Percentiles rank a stretch among this genome's conserved stretches.
Evolutionary conservation across 2,797 vertebrate genomes (phyloP).

Genomic region (Tarsius wallacei): DNA sequence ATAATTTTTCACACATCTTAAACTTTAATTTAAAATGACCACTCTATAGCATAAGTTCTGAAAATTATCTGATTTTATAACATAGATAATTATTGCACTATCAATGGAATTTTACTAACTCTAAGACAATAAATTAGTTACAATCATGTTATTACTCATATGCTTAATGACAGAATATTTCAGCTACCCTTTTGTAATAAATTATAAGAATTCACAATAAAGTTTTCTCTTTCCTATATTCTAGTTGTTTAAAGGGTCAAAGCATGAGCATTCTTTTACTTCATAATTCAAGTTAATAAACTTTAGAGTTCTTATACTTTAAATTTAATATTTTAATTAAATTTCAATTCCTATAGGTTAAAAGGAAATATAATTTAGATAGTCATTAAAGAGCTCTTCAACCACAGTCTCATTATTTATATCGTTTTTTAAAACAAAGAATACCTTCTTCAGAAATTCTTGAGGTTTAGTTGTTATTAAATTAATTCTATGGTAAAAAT

Average conservation of each 20-base stretch:
- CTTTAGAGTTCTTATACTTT: not conserved
- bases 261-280: not conserved
- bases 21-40: not conserved
- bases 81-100: not conserved
- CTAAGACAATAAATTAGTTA: not conserved
- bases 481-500: constrained; percentile 66
- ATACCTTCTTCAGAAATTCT: constrained; percentile 45
- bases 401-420: not conserved
- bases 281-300: constrained; percentile 32
- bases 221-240: constrained; percentile 14
- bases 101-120: not conserved
- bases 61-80: constrained; percentile 29
- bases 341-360: constrained; percentile 5
- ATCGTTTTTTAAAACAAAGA: not conserved
- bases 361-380: constrained; percentile 47
- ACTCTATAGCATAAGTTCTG: not conserved
- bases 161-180: constrained; percentile 5
- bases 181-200: not conserved
- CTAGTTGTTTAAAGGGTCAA: not conserved
- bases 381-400: not conserved
- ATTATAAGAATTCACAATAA: not conserved
- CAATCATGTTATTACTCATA: not conserved
- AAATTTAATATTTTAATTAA: constrained; percentile 44
- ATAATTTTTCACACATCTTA: not conserved
- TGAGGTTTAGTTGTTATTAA: constrained; percentile 4